Percentiles rank a stretch among this genome's conserved stretches.
These are phyloP conservation scores for Labeo calbasu DNA, from an alignment of 2,797 vertebrate species.

Conservation along the genomic window DNA sequence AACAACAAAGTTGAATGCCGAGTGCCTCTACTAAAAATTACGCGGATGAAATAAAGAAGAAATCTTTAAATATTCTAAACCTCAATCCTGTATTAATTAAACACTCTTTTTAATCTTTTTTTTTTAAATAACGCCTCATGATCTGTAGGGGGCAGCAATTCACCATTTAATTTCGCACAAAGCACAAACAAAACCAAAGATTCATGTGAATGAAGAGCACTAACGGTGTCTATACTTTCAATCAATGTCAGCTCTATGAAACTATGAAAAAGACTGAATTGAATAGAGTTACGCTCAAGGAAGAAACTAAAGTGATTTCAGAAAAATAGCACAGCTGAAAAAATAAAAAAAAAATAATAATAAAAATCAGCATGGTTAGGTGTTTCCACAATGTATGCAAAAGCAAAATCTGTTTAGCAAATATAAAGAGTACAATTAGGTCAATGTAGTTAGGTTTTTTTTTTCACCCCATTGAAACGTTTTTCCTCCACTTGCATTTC, in stretches of 20 bases:
- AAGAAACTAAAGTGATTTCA: not conserved
- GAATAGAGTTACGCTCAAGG: not conserved
- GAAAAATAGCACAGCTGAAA: too few relatives aligned
- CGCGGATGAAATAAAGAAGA: conserved; percentile 71
- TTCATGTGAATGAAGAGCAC: not conserved
- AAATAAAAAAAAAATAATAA: too few relatives aligned
- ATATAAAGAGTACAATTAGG: not conserved
- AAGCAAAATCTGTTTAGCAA: not conserved
- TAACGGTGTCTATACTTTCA: not conserved
- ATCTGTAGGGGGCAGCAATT: conserved; percentile 37
- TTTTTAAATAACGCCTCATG: not conserved
- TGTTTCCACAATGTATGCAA: not conserved
- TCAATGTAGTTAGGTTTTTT: not conserved
- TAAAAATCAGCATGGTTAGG: not conserved
- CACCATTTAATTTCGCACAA: conserved; percentile 1
- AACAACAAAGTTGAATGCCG: conserved; percentile 61
- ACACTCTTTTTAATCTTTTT: not conserved
- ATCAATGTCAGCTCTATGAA: not conserved
- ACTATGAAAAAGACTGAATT: not conserved
- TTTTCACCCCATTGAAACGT: not conserved
- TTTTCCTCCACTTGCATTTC: not conserved
- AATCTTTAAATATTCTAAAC: conserved; percentile 72
- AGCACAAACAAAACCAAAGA: not conserved
- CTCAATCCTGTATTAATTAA: not conserved
- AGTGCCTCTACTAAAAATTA: conserved; percentile 76